A percentile compares a stretch with the other conserved stretches of the same genome.
These are phyloP conservation scores for Perccottus glenii DNA, from an alignment of 2,113 vertebrate genomes.

Conservation along the genomic window DNA sequence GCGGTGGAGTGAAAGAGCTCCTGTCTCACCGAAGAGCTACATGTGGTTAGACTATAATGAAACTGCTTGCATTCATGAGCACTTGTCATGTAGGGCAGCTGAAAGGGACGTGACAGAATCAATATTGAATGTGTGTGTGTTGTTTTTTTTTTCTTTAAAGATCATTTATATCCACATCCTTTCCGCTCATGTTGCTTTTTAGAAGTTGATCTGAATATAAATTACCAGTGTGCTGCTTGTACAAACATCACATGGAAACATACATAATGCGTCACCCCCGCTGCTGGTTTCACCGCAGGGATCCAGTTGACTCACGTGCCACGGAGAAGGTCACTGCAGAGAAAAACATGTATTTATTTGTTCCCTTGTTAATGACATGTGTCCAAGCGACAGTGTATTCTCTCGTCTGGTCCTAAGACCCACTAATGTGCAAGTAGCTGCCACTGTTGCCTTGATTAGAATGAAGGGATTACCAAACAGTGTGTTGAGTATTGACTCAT, in stretches of 20 bases:
- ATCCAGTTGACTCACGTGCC: slow-evolving; percentile 3
- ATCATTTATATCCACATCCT: background rate
- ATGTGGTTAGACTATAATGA: slow-evolving; percentile 36
- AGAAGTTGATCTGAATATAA: slow-evolving; percentile 52
- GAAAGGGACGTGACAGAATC: slow-evolving; percentile 11
- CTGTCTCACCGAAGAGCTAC: too few species aligned
- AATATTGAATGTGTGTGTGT: slow-evolving; percentile 1
- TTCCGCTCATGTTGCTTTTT: background rate
- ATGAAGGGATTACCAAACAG: slow-evolving; percentile 6
- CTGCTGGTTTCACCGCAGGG: slow-evolving; percentile 14
- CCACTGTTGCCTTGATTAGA: slow-evolving; percentile 21
- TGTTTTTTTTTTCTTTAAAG: background rate
- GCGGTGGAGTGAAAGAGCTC: background rate
- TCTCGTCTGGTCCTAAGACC: slow-evolving; percentile 13
- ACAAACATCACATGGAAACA: slow-evolving; percentile 32
- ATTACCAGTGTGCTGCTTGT: slow-evolving; percentile 24
- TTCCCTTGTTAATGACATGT: background rate
- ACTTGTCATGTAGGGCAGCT: slow-evolving; percentile 12
- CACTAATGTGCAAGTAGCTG: slow-evolving; percentile 22
- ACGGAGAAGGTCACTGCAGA: background rate
- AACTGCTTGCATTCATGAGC: slow-evolving; percentile 57
- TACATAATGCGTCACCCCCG: slow-evolving; percentile 36
- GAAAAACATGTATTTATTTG: background rate
- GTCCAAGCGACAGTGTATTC: slow-evolving; percentile 17
- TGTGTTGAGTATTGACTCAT: slow-evolving; percentile 34